phyloP scores from a whole-genome alignment of 1,140 invertebrate genomes.

The Heterodera schachtii region DNA sequence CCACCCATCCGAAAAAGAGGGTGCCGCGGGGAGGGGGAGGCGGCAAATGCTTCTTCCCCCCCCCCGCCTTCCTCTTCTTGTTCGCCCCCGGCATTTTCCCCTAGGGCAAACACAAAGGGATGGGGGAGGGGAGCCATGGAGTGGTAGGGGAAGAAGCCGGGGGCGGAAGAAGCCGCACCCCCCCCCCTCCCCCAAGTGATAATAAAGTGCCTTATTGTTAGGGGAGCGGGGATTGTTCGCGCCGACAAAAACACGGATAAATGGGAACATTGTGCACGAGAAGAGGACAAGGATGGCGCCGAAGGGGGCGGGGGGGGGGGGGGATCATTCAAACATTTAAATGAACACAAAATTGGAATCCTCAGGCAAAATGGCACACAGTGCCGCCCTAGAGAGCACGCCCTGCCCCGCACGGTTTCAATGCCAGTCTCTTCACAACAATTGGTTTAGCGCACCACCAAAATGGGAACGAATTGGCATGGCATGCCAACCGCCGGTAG shows the following conservation, averaged over 20 bases:
- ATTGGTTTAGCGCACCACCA: neutral
- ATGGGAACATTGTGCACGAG: too few relatives aligned
- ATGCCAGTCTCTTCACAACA: neutral
- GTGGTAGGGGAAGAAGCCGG: too few relatives aligned
- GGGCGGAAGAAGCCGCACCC: neutral
- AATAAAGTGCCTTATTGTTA: neutral
- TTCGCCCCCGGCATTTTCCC: neutral
- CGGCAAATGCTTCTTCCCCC: neutral
- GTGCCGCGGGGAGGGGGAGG: too few relatives aligned
- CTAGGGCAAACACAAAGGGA: slow-evolving; percentile 9
- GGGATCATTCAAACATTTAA: neutral
- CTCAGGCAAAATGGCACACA: neutral
- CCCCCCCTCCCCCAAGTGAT: neutral
- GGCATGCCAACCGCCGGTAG: too few relatives aligned
- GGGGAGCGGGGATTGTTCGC: too few relatives aligned
- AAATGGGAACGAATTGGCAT: neutral
- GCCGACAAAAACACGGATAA: too few relatives aligned
- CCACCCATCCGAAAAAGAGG: neutral
- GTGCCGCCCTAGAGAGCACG: too few relatives aligned
- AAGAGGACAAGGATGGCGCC: too few relatives aligned
- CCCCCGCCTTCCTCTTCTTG: neutral
- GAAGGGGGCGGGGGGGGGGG: too few relatives aligned
- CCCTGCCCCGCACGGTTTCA: too few relatives aligned
- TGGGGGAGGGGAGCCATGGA: too few relatives aligned
- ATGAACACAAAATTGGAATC: neutral